Base-by-base conservation (phyloP, 2,888 invertebrate species). In the Clepsis dumicolana region DNA sequence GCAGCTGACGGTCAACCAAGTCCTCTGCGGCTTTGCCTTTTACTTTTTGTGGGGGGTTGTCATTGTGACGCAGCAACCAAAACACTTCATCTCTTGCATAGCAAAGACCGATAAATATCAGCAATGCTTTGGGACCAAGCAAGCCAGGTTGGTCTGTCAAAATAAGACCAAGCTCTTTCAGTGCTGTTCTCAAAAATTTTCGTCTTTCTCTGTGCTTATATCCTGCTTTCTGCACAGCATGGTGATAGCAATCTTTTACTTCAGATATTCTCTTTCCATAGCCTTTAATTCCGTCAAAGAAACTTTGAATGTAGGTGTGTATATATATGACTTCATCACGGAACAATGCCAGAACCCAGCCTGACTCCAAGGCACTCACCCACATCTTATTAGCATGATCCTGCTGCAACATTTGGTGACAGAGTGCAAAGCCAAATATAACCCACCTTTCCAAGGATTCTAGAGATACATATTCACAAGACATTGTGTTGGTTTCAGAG, bases 111-210 rank as follows among this genome's bases (percentile, higher is more conserved):
- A 99, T 99, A 84, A 99, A 98, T 74, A 99, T 98, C 81, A 98
- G 96, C 68, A 99, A 94, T 7, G 98, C 98, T 93, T 99, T 99
- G 0, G 99, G 99, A 0, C 99, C 99, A 52, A 99, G 91, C 24
- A 99, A 93, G 0, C 99, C 99, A 2, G 99, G 99, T 86, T 99
- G 99, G 90, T 99, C 99, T 16, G 99, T 98, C 84, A 99, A 95
- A 78, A 99, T 97, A 2, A 99, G 94, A 0, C 98, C 98, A 71
- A 99, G 91, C 88, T 99, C 99, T 84, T 99, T 98, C 21, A 99
- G 91, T 1, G 99, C 98, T 2, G 98, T 98, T 66, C 99, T 95
- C 70, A 99, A 93, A 88, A 99, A 99, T 91, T 99, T 99, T 76
- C 99, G 95, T 64, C 99, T 94, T 83, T 99, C 99, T 72, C 99